These are phyloP conservation scores for Conger conger DNA, from an alignment of 2,113 vertebrate species.

Conservation along the genomic window DNA sequence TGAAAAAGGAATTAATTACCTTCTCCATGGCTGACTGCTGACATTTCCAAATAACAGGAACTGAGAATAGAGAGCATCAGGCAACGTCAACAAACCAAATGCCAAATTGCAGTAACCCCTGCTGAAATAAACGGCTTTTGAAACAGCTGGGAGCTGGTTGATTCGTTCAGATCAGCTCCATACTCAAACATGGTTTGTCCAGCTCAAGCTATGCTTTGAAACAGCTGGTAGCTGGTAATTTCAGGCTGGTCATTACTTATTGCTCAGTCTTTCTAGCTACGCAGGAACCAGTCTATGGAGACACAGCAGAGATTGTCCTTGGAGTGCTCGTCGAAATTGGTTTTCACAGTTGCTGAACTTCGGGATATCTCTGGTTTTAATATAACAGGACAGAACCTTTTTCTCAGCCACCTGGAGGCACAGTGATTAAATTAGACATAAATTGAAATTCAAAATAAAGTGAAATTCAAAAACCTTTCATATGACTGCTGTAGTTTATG, in stretches of 20 bases:
- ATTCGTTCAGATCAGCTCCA: no score
- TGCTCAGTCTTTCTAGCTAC: no score
- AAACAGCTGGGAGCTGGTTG: no score
- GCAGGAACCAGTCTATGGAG: background rate
- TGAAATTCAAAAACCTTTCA: constrained; percentile 24
- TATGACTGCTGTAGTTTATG: constrained; percentile 53
- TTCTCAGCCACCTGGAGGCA: constrained; percentile 25
- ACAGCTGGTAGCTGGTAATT: no score
- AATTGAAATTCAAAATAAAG: no score
- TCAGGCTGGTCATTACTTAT: no score
- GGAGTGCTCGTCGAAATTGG: constrained; percentile 36
- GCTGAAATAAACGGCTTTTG: no score
- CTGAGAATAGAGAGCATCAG: background rate
- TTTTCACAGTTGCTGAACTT: constrained; percentile 35
- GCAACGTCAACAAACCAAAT: no score
- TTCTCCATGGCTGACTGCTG: background rate
- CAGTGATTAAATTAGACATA: constrained; percentile 46
- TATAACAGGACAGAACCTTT: constrained; percentile 39
- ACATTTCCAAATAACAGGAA: background rate
- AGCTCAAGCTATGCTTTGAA: no score
- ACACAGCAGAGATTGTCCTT: background rate
- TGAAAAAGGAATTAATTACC: background rate
- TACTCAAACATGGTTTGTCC: no score
- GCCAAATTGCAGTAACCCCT: no score
- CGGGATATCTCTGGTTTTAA: constrained; percentile 48